Percentiles rank a stretch among this genome's conserved stretches.
phyloP scores from a whole-genome alignment of 2,113 vertebrate genomes.

The Meleagris gallopavo region DNA sequence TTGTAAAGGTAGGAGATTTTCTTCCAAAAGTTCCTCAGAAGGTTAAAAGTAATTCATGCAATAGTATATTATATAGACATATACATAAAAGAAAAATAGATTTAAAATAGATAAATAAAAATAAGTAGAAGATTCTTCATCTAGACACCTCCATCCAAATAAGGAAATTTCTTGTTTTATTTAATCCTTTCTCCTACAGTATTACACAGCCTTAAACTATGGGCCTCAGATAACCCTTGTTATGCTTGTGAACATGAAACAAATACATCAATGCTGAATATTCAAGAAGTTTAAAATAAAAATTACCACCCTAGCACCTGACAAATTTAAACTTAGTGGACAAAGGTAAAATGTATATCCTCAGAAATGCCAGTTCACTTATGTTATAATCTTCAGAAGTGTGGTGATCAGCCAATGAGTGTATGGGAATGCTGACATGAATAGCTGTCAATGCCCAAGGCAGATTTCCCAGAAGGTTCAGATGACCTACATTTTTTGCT shows the following conservation, averaged over 20 bases:
- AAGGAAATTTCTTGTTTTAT: not conserved
- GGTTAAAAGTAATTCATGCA: not conserved
- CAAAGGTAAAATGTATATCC: not conserved
- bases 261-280: not conserved
- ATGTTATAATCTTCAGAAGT: not conserved
- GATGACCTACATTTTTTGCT: constrained; percentile 56
- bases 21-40: not conserved
- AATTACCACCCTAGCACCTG: not conserved
- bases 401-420: not conserved
- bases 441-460: not conserved
- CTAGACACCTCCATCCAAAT: not conserved
- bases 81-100: not conserved
- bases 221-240: not conserved
- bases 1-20: not conserved
- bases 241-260: not conserved
- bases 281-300: not conserved
- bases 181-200: not conserved
- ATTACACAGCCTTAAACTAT: not conserved
- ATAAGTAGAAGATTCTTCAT: not conserved
- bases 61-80: not conserved
- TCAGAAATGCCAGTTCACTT: not conserved
- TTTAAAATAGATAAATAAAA: not conserved
- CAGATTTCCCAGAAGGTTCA: not conserved
- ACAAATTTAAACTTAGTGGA: not conserved
- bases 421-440: not conserved